Evolutionary conservation across 1,140 invertebrate species (phyloP).

Genomic region (Ostrea denselamellosa): DNA sequence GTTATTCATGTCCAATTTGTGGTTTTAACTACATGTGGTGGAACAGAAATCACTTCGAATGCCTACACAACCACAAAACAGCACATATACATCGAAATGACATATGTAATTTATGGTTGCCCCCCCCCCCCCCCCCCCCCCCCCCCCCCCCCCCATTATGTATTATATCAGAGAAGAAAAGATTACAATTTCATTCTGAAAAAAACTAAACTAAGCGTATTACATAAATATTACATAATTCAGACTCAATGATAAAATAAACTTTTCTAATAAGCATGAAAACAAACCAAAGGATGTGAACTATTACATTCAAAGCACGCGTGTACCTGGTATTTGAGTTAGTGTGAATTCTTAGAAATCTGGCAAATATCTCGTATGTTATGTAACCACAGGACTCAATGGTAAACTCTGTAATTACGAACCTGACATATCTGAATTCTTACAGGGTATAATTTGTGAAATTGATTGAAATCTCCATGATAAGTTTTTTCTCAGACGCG

Average conservation of each 20-base stretch:
- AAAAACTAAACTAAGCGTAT: too few relatives aligned
- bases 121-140: too few relatives aligned
- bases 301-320: neutral
- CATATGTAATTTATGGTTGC: neutral
- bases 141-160: too few relatives aligned
- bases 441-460: constrained; percentile 7
- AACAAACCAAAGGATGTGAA: neutral
- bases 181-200: too few relatives aligned
- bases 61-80: neutral
- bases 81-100: neutral
- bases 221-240: neutral
- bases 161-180: too few relatives aligned
- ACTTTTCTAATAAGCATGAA: neutral
- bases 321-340: constrained; percentile 2
- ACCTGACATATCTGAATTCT: neutral
- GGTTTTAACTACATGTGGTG: neutral
- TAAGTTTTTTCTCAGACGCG: neutral
- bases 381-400: neutral
- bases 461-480: neutral
- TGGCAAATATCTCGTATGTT: neutral
- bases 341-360: constrained; percentile 2
- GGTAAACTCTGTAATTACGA: neutral
- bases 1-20: neutral
- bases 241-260: neutral
- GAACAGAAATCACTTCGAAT: neutral